Base-by-base conservation (phyloP, 2,797 vertebrate species). In the Sardinella longiceps region DNA sequence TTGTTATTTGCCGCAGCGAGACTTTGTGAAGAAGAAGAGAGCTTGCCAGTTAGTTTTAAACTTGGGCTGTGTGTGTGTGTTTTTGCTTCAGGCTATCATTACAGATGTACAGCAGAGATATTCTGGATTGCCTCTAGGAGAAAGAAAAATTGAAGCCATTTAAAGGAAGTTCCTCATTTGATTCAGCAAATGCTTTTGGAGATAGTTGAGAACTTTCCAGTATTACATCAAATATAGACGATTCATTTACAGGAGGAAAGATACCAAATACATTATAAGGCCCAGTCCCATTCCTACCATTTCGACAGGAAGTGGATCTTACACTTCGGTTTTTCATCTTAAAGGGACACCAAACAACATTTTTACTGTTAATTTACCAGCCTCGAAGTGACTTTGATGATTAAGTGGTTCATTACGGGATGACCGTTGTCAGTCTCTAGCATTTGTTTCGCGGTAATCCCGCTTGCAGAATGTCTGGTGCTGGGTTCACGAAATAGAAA, bases 41-140 rank as follows among this genome's bases (percentile, higher is more conserved):
- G 15, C 39, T 43, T 77, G 33, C 33, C 70, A 77, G 70, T 37
- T 77, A 39, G 33, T 77, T 39, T 43, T 14, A 18, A 37, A 39
- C 33, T 77, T 77, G 70, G 18, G 37, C 70, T 77, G 37, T 77
- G 70, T 77, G 70, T 77, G 37, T 77, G 70, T 77, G 70, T 33
- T 39, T 74, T 74, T 18, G 66, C 66, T 77, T 20, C 33, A 77
- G 70, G 70, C 70, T 77, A 9, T 77, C 18, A 77, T 77, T 77
- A 77, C 20, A 77, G 70, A 77, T 43, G 20, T 39, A 77, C 70
- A 43, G 70, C 7, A 37, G 37, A 37, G 6, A 43, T 43, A 77
- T 39, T 77, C 37, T 7, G 70, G 43, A 11, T 15, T 20, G 33
- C 70, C 70, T 23, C 70, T 23, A 77, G 70, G 70, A 77, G 37